Percentiles rank a stretch among this genome's conserved stretches.
Conservation (phyloP, 2,113 vertebrate genomes). For the Brienomyrus brachyistius region DNA sequence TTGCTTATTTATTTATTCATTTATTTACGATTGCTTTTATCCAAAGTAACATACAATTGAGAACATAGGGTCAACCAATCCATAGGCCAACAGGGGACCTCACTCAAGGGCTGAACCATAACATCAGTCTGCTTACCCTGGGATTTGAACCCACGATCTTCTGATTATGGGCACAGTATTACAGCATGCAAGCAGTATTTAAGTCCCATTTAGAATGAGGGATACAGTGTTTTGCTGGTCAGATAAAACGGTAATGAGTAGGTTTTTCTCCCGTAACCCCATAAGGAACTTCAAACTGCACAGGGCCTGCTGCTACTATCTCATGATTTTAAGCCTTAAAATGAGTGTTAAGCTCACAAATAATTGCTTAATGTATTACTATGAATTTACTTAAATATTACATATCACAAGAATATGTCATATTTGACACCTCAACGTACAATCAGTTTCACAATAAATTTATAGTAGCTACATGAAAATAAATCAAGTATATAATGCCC, state of each 20-base stretch:
- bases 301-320: neutral
- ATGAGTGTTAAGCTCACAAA: neutral
- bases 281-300: neutral
- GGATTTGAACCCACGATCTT: neutral
- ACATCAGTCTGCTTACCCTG: neutral
- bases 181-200: neutral
- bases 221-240: neutral
- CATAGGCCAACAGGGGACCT: neutral
- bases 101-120: neutral
- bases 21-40: neutral
- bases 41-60: neutral
- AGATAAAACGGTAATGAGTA: neutral
- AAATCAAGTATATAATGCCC: neutral
- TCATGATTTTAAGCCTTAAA: neutral
- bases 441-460: neutral
- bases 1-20: neutral
- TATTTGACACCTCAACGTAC: neutral
- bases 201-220: neutral
- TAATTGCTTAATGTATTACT: too few species aligned
- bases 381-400: neutral
- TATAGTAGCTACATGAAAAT: neutral
- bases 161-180: neutral
- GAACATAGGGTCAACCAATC: neutral
- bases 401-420: neutral
- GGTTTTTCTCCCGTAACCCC: neutral